These are phyloP conservation scores for Pimephales promelas DNA, from an alignment of 2,113 vertebrate species.

Conservation along the genomic window DNA sequence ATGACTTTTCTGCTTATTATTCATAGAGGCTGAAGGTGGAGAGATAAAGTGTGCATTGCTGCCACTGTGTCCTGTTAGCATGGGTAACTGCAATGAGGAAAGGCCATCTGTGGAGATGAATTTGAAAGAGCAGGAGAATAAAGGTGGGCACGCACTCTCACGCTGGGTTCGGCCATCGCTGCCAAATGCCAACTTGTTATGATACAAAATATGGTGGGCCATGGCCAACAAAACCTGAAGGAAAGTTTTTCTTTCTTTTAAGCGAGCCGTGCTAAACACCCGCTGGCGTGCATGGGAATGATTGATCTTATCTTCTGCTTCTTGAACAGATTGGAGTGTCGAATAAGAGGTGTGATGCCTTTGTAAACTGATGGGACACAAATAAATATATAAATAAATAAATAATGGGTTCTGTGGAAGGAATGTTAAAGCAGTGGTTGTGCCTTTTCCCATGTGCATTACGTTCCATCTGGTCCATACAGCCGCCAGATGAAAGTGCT, in stretches of 20 bases:
- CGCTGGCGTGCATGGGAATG: constrained; percentile 19
- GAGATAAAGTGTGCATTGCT: constrained; percentile 48
- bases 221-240: background rate
- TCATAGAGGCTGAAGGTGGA: constrained; percentile 48
- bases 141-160: constrained; percentile 1
- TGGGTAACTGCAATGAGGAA: constrained; percentile 39
- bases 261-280: background rate
- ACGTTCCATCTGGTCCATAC: constrained; percentile 26
- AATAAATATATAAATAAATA: constrained; percentile 50
- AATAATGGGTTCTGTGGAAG: constrained; percentile 26
- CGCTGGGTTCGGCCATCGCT: background rate
- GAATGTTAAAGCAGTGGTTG: constrained; percentile 39
- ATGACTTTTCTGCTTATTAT: constrained; percentile 54
- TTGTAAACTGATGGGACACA: constrained; percentile 44
- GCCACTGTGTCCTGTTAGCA: constrained; percentile 40
- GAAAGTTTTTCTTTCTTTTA: background rate
- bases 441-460: constrained; percentile 25
- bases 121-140: constrained; percentile 21
- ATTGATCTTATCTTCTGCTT: constrained; percentile 36
- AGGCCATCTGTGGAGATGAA: constrained; percentile 42
- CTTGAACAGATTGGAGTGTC: constrained; percentile 32
- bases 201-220: background rate
- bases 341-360: constrained; percentile 37
- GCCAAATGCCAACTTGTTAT: constrained; percentile 26
- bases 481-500: constrained; percentile 34